Percentiles rank a stretch among this genome's conserved stretches.
Conservation (phyloP, 2,113 vertebrate species). For the Sinocyclocheilus anshuiensis region DNA sequence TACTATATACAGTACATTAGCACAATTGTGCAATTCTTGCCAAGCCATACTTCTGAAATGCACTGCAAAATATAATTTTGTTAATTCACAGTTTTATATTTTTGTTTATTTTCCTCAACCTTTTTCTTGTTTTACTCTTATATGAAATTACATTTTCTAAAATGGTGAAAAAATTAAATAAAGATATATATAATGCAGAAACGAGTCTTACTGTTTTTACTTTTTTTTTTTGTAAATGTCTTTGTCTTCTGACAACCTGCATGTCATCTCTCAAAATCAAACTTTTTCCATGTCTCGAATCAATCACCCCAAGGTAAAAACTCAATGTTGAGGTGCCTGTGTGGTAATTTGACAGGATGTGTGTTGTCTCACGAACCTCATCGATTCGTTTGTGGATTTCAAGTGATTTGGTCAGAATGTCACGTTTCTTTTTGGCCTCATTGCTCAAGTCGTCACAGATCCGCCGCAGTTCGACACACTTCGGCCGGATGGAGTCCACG, state of each 20-base stretch:
- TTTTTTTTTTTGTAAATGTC: background rate
- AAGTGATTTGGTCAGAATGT: conserved; percentile 85
- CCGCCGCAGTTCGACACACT: conserved; percentile 88
- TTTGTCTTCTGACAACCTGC: background rate
- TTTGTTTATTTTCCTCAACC: no score
- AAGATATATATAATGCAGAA: no score
- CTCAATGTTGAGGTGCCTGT: background rate
- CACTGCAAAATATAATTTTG: no score
- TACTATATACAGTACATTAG: no score
- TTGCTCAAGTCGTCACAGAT: conserved; percentile 92
- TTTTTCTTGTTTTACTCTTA: no score
- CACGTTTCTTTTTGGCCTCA: conserved; percentile 86
- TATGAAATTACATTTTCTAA: no score
- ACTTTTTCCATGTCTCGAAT: background rate
- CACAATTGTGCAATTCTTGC: no score
- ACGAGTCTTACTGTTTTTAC: background rate
- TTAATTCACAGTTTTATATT: no score
- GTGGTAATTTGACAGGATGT: background rate
- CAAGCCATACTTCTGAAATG: no score
- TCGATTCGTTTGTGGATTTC: conserved; percentile 86
- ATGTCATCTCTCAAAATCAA: background rate
- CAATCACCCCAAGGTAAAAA: background rate
- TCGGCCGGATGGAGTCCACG: conserved; percentile 89
- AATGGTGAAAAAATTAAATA: no score
- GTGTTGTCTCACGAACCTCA: conserved; percentile 75